These are phyloP conservation scores for Mellivora capensis DNA, from an alignment of 2,113 vertebrate genomes.

Conservation along the genomic window DNA sequence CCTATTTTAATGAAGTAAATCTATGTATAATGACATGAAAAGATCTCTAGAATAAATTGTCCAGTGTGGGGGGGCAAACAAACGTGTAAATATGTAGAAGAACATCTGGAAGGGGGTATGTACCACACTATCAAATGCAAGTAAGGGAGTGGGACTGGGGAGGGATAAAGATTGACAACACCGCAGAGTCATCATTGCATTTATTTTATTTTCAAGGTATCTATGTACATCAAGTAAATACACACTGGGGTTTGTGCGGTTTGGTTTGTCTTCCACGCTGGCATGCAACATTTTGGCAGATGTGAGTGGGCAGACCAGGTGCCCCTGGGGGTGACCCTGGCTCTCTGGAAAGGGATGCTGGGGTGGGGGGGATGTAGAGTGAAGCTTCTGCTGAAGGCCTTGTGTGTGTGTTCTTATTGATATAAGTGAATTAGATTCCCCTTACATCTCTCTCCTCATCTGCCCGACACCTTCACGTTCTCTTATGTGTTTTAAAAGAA, in stretches of 20 bases:
- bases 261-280: slow-evolving; percentile 68
- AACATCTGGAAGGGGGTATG: neutral
- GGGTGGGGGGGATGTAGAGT: neutral
- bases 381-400: slow-evolving; percentile 39
- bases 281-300: slow-evolving; percentile 80
- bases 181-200: slow-evolving; percentile 8
- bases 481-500: slow-evolving; percentile 11
- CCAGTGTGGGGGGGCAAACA: neutral
- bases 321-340: slow-evolving; percentile 31
- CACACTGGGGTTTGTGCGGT: slow-evolving; percentile 69
- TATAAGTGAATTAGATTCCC: slow-evolving; percentile 17
- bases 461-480: neutral
- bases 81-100: neutral
- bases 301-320: slow-evolving; percentile 55
- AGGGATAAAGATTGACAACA: slow-evolving; percentile 39
- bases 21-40: neutral
- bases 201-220: slow-evolving; percentile 76
- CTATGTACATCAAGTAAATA: slow-evolving; percentile 77
- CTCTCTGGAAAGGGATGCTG: slow-evolving; percentile 27
- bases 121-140: neutral
- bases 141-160: neutral
- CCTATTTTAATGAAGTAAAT: neutral
- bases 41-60: neutral
- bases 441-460: slow-evolving; percentile 31
- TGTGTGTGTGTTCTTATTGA: neutral